phyloP scores from a whole-genome alignment of 2,797 vertebrate genomes.

The Cercopithecus neglectus region DNA sequence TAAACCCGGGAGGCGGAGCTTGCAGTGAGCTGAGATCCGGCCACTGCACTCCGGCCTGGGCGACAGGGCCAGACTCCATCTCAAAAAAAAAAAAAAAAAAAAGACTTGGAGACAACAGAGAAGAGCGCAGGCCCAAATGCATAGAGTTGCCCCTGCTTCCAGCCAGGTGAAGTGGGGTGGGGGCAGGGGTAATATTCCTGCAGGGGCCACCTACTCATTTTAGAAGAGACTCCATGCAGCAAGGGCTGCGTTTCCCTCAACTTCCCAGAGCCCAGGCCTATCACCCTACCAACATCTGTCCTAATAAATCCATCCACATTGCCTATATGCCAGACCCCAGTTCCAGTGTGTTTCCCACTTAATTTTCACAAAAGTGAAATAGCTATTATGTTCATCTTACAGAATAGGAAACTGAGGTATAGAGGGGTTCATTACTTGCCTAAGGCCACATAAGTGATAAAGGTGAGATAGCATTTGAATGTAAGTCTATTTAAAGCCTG shows the following conservation, averaged over 20 bases:
- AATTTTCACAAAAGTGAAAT: neutral
- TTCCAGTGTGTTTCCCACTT: neutral
- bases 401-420: neutral
- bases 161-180: too few relatives aligned
- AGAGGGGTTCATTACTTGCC: neutral
- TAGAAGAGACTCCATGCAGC: neutral
- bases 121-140: neutral
- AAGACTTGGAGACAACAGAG: neutral
- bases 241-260: neutral
- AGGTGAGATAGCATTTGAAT: neutral
- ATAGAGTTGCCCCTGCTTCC: neutral
- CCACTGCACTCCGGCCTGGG: too few relatives aligned
- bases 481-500: neutral
- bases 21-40: too few relatives aligned
- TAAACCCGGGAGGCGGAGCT: too few relatives aligned
- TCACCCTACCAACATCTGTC: neutral
- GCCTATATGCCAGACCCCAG: neutral
- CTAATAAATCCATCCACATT: neutral
- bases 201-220: too few relatives aligned
- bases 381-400: neutral
- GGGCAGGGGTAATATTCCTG: rapidly evolving
- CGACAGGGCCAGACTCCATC: too few relatives aligned
- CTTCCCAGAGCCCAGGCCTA: neutral
- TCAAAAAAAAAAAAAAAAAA: too few relatives aligned
- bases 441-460: neutral